A percentile compares a stretch with the other conserved stretches of the same genome.
Conservation (phyloP, 2,797 vertebrate genomes). For the Pseudochirops cupreus region DNA sequence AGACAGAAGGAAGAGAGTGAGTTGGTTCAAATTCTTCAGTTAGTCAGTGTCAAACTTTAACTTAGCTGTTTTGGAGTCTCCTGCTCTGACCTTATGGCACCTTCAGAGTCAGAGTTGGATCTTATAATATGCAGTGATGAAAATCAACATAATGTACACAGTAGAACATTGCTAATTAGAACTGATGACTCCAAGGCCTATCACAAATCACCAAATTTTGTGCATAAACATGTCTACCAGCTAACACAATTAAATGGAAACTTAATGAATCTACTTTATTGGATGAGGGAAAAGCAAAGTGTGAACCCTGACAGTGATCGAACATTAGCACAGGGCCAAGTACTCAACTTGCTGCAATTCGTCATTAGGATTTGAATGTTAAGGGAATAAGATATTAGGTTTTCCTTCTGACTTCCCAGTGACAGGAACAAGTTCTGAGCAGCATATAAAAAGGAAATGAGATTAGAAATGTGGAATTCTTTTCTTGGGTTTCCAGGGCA, state of each 20-base stretch:
- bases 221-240: background rate
- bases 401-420: background rate
- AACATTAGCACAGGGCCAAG: background rate
- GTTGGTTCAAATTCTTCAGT: background rate
- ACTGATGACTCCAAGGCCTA: background rate
- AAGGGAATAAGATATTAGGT: background rate
- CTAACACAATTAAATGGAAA: background rate
- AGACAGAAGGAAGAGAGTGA: background rate
- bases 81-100: background rate
- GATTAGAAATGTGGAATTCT: background rate
- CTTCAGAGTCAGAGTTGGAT: background rate
- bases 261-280: background rate
- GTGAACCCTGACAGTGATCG: background rate
- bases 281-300: background rate
- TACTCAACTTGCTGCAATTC: background rate
- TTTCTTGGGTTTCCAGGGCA: background rate
- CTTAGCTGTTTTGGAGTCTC: rapidly evolving
- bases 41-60: background rate
- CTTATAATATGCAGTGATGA: background rate
- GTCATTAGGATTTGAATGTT: background rate
- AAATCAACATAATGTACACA: background rate
- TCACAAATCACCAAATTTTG: background rate
- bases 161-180: constrained; percentile 34
- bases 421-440: background rate
- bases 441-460: background rate